These are phyloP conservation scores for Lepidocyrtoides sp. DNA, from an alignment of 2,888 invertebrate species.

Conservation along the genomic window DNA sequence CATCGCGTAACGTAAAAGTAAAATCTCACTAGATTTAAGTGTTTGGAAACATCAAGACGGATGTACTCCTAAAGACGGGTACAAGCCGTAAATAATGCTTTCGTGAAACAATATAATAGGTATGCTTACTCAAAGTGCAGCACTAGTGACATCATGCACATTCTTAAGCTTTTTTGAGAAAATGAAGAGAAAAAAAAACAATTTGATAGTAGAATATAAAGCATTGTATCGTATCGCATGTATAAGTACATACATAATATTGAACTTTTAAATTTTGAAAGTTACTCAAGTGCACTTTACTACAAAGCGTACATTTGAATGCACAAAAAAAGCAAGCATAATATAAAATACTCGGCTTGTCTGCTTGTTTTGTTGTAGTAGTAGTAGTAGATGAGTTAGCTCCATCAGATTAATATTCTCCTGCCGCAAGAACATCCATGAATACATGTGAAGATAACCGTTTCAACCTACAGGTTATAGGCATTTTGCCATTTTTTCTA, in stretches of 20 bases:
- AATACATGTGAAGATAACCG: conserved; percentile 45
- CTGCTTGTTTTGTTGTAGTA: background rate
- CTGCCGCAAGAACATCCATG: conserved; percentile 14
- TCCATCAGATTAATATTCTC: conserved; percentile 22
- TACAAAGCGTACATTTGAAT: background rate
- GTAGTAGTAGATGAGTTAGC: background rate
- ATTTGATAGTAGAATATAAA: conserved; percentile 12
- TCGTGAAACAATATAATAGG: background rate
- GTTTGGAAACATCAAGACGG: conserved; percentile 46
- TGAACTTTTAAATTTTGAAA: conserved; percentile 33
- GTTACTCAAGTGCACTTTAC: background rate
- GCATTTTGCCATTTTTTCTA: conserved; percentile 77
- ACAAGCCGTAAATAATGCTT: conserved; percentile 56
- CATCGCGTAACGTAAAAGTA: background rate
- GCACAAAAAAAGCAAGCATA: background rate
- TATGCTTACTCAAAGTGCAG: background rate
- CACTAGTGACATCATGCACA: conserved; percentile 32
- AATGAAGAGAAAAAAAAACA: background rate
- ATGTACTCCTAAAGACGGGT: conserved; percentile 13
- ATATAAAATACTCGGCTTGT: background rate
- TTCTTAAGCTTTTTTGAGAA: background rate
- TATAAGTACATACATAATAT: too few species aligned
- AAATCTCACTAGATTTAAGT: conserved; percentile 30
- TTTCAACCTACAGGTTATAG: conserved; percentile 76
- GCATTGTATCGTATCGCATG: background rate